Conservation (phyloP, 2,797 vertebrate genomes). For the Brachymystax lenok region DNA sequence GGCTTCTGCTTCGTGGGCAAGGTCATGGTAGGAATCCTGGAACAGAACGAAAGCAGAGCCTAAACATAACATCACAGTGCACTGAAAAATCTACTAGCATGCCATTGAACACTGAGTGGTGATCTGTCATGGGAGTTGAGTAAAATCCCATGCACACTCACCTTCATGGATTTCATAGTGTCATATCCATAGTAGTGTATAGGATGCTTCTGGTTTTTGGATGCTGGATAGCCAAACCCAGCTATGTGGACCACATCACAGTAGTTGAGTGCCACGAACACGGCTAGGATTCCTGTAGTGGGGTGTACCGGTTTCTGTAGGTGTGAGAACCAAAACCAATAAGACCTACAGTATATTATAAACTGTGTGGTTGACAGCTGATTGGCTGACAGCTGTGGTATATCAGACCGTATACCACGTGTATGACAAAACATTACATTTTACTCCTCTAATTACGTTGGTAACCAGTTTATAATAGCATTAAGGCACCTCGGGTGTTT, state of each 20-base stretch:
- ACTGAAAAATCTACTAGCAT: neutral
- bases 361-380: too few species aligned
- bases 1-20: constrained; percentile 70
- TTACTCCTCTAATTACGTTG: too few species aligned
- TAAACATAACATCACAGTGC: too few species aligned
- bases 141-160: constrained; percentile 52
- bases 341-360: neutral
- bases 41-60: constrained; percentile 14
- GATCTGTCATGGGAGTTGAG: too few species aligned
- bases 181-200: constrained; percentile 91
- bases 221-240: constrained; percentile 89
- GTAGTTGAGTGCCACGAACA: constrained; percentile 92
- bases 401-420: too few species aligned
- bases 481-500: too few species aligned
- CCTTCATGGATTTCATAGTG: constrained; percentile 90
- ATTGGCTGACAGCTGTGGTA: too few species aligned
- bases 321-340: constrained; percentile 11
- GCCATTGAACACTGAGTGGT: too few species aligned
- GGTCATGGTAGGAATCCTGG: constrained; percentile 75
- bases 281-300: constrained; percentile 88
- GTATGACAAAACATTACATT: too few species aligned
- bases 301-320: constrained; percentile 78
- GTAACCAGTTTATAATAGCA: too few species aligned
- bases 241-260: constrained; percentile 90
- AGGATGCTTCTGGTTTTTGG: constrained; percentile 75